A percentile compares a stretch with the other conserved stretches of the same genome.
Evolutionary conservation across 23 tunicate genomes (phyloP).

Genomic region (Halocynthia roretzi): DNA sequence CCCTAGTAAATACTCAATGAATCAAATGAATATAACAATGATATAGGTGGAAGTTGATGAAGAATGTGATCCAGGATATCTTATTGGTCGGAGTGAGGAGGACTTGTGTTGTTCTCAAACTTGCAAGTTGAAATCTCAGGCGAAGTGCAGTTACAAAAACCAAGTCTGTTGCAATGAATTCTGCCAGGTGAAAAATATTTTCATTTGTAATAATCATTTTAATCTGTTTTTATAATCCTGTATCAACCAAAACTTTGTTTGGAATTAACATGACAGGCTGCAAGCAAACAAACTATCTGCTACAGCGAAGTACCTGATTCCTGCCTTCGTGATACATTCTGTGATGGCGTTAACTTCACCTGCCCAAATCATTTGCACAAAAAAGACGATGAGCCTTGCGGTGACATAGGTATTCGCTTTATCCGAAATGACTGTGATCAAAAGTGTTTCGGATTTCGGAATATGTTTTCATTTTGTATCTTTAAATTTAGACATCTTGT

Average conservation of each 20-base stretch:
- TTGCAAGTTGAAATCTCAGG: conserved; percentile 51
- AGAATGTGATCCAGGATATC: conserved; percentile 83
- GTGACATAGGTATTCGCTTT: conserved; percentile 43
- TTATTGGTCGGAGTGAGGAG: conserved; percentile 8
- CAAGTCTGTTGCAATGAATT: conserved; percentile 65
- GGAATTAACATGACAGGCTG: background rate
- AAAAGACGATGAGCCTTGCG: conserved; percentile 51
- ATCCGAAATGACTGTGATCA: background rate
- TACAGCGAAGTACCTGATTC: conserved; percentile 41
- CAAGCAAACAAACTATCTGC: conserved; percentile 16
- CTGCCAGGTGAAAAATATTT: conserved; percentile 62
- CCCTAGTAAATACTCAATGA: too few species aligned
- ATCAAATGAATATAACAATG: too few species aligned
- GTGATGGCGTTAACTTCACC: conserved; percentile 47
- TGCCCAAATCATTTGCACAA: conserved; percentile 58
- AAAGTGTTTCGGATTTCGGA: too few species aligned
- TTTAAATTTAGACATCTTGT: too few species aligned
- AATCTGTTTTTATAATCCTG: background rate
- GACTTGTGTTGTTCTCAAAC: conserved; percentile 57
- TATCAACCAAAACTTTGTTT: background rate
- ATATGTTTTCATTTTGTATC: too few species aligned
- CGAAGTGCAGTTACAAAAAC: conserved; percentile 69
- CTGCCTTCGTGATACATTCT: conserved; percentile 51
- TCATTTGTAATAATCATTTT: background rate
- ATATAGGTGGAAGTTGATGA: conserved; percentile 71